A percentile compares a stretch with the other conserved stretches of the same genome.
These are phyloP conservation scores for Antigone vipio DNA, from an alignment of 2,113 vertebrate species.

Conservation along the genomic window DNA sequence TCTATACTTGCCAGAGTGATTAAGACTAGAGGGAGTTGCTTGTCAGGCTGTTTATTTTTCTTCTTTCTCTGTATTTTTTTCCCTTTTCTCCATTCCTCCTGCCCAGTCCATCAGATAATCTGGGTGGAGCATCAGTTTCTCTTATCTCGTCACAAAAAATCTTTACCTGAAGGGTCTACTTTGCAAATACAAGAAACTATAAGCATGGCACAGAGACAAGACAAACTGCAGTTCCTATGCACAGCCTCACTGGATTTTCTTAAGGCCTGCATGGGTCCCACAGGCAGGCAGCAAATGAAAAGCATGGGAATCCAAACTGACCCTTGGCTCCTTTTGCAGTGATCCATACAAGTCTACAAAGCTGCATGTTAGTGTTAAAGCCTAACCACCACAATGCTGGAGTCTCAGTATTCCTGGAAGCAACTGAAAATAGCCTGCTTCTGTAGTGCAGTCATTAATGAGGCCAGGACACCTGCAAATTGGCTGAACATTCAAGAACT, in stretches of 20 bases:
- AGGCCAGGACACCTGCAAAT: slow-evolving; percentile 12
- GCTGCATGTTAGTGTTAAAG: neutral
- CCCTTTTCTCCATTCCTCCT: neutral
- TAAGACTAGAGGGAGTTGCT: neutral
- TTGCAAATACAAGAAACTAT: neutral
- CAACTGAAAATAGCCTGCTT: neutral
- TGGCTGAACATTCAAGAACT: neutral
- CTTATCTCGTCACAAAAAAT: neutral
- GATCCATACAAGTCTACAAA: neutral
- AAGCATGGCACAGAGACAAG: neutral
- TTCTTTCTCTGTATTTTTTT: neutral
- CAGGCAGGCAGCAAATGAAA: neutral
- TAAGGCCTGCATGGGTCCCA: neutral
- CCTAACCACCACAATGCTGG: neutral
- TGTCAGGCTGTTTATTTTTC: neutral
- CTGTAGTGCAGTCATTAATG: neutral
- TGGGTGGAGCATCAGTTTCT: neutral
- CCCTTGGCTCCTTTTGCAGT: neutral
- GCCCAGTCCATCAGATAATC: neutral
- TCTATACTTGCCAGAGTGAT: neutral
- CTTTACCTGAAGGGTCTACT: neutral
- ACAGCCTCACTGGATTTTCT: neutral
- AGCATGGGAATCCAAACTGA: neutral
- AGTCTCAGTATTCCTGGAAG: neutral
- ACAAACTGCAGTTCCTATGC: neutral